Conservation (phyloP, 1,140 invertebrate species). For the Drosophila sulfurigaster region DNA sequence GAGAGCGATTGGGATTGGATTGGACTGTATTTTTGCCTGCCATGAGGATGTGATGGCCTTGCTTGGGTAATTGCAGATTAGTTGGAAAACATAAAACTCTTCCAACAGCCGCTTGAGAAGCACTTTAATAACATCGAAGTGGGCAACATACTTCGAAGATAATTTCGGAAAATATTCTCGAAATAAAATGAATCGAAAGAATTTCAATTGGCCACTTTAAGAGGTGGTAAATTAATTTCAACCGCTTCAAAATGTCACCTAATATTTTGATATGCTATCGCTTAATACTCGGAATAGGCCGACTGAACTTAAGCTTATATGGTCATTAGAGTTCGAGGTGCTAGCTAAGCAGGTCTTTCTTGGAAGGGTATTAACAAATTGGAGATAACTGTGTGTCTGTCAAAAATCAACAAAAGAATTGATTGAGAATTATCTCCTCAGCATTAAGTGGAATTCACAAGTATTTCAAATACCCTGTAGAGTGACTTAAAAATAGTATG, state of each 20-base stretch:
- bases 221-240: background rate
- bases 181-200: conserved; percentile 12
- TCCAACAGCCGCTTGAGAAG: conserved; percentile 6
- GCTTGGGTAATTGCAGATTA: conserved; percentile 35
- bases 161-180: conserved; percentile 5
- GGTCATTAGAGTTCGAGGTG: background rate
- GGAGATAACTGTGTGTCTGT: background rate
- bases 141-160: conserved; percentile 1
- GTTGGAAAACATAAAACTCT: conserved; percentile 25
- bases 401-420: conserved; percentile 3
- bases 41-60: conserved; percentile 31
- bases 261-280: conserved; percentile 35
- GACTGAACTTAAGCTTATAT: conserved; percentile 13
- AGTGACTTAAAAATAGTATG: background rate
- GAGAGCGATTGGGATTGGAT: conserved; percentile 16
- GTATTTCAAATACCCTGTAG: background rate
- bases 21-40: background rate
- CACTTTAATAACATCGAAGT: conserved; percentile 11
- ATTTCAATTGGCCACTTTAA: conserved; percentile 14
- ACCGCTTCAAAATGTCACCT: background rate
- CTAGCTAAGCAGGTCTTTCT: background rate
- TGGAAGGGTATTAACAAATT: background rate
- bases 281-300: conserved; percentile 14
- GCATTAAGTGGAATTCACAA: background rate
- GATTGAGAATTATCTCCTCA: conserved; percentile 8